Conservation (phyloP, 2,113 vertebrate species). For the Cynoglossus semilaevis region DNA sequence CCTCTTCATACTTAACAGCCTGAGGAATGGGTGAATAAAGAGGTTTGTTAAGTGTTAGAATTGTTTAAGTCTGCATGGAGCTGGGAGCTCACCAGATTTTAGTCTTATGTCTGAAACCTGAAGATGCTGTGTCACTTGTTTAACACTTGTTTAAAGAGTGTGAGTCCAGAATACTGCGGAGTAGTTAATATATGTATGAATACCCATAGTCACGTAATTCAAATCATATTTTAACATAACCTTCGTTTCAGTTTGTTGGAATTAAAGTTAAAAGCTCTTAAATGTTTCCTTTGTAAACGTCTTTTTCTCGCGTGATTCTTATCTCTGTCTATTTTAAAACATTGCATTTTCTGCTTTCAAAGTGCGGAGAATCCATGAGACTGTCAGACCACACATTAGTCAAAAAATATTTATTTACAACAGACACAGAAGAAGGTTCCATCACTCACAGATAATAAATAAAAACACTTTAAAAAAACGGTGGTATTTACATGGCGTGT, state of each 20-base stretch:
- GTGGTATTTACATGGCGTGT: slow-evolving; percentile 81
- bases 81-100: slow-evolving; percentile 31
- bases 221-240: too few relatives aligned
- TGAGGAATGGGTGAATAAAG: slow-evolving; percentile 3
- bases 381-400: not conserved
- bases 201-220: too few relatives aligned
- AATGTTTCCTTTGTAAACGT: not conserved
- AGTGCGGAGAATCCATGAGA: too few relatives aligned
- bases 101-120: slow-evolving; percentile 45
- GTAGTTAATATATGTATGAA: too few relatives aligned
- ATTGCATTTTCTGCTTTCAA: too few relatives aligned
- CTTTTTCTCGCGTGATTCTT: too few relatives aligned
- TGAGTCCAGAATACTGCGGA: too few relatives aligned
- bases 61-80: slow-evolving; percentile 72
- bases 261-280: too few relatives aligned
- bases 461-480: slow-evolving; percentile 26
- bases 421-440: slow-evolving; percentile 50
- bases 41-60: slow-evolving; percentile 43
- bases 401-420: slow-evolving; percentile 69
- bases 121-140: slow-evolving; percentile 17
- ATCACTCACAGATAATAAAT: slow-evolving; percentile 69
- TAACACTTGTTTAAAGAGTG: too few relatives aligned
- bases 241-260: not conserved
- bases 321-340: not conserved
- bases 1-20: too few relatives aligned